A percentile compares a stretch with the other conserved stretches of the same genome.
These are phyloP conservation scores for Drosophila merina DNA, from an alignment of 2,888 invertebrate genomes.

Conservation along the genomic window DNA sequence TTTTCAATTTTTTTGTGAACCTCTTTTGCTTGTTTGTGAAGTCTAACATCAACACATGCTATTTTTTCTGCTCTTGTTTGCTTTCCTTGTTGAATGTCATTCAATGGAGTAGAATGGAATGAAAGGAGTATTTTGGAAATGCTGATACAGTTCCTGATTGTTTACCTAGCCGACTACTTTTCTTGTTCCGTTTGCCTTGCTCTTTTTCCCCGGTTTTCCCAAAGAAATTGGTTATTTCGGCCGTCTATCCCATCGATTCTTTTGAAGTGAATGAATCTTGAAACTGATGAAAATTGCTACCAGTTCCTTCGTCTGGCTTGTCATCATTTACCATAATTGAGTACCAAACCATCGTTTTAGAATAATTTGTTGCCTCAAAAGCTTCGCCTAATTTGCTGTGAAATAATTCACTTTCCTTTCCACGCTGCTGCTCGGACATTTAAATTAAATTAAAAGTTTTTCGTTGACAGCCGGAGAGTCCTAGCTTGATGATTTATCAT, in stretches of 20 bases:
- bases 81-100: conserved; percentile 46
- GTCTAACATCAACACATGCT: conserved; percentile 64
- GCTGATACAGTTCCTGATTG: conserved; percentile 33
- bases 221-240: conserved; percentile 21
- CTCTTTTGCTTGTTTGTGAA: conserved; percentile 52
- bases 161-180: conserved; percentile 23
- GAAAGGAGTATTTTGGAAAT: conserved; percentile 27
- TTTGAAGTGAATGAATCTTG: not conserved
- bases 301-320: not conserved
- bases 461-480: conserved; percentile 32
- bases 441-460: conserved; percentile 68
- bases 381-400: conserved; percentile 14
- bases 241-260: not conserved
- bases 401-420: conserved; percentile 36
- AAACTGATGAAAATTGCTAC: not conserved
- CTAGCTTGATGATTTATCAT: conserved; percentile 69
- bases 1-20: conserved; percentile 28
- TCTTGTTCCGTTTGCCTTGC: conserved; percentile 2
- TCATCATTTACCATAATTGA: not conserved
- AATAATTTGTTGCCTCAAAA: conserved; percentile 21
- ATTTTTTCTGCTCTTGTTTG: conserved; percentile 31
- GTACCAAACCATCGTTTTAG: conserved; percentile 6
- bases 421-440: conserved; percentile 37
- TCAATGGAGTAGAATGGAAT: conserved; percentile 40
- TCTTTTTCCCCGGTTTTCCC: not conserved